Percentiles rank a stretch among this genome's conserved stretches.
phyloP scores from a whole-genome alignment of 1,140 invertebrate species.

The Drosophila yakuba region DNA sequence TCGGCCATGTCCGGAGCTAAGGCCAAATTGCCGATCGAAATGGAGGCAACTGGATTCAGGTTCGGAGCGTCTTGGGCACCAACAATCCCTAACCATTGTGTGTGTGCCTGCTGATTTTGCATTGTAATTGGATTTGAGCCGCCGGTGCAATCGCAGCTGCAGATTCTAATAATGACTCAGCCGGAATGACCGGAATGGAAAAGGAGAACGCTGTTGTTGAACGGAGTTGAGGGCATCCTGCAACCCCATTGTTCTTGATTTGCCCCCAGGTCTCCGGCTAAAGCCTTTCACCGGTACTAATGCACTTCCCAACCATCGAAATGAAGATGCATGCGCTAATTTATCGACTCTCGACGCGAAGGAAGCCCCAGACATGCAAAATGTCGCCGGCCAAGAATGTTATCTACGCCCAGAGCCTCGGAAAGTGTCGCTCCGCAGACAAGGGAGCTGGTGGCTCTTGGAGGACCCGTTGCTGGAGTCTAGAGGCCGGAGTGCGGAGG shows the following conservation, averaged over 20 bases:
- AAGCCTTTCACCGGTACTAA: constrained; percentile 57
- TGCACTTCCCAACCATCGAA: constrained; percentile 42
- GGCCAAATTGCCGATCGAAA: constrained; percentile 54
- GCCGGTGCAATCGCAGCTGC: constrained; percentile 71
- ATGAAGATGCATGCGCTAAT: constrained; percentile 70
- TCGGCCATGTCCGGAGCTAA: constrained; percentile 44
- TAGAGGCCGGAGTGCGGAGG: not conserved
- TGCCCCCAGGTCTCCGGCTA: constrained; percentile 10
- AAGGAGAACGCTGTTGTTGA: not conserved
- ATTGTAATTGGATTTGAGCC: constrained; percentile 79
- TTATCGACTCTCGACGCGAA: constrained; percentile 50
- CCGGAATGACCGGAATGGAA: constrained; percentile 21
- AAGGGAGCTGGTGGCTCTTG: constrained; percentile 7
- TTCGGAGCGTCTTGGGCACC: not conserved
- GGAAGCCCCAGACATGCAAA: constrained; percentile 47
- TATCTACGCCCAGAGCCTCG: constrained; percentile 54
- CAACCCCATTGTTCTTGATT: constrained; percentile 48
- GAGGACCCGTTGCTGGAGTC: not conserved
- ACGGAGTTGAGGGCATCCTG: constrained; percentile 3
- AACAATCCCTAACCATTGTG: constrained; percentile 27
- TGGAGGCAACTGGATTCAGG: constrained; percentile 13
- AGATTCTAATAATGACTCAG: constrained; percentile 79
- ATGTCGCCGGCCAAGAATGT: constrained; percentile 58
- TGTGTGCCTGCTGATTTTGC: constrained; percentile 54
- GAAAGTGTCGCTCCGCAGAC: constrained; percentile 61